Evolutionary conservation across 1,140 invertebrate genomes (phyloP).

Genomic region (Drosophila paulistorum): DNA sequence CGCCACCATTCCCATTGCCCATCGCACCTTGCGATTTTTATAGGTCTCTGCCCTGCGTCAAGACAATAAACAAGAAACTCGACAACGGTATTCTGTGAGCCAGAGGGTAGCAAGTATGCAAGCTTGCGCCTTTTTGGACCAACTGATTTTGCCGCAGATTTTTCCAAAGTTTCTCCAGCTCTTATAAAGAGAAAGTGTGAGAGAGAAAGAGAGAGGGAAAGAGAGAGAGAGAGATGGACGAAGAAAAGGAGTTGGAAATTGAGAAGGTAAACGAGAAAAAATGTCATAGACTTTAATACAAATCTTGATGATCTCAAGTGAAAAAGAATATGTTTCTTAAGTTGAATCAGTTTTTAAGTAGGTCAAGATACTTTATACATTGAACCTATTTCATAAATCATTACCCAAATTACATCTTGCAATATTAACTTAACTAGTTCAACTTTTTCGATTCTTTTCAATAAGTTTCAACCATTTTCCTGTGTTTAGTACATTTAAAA

Average conservation of each 20-base stretch:
- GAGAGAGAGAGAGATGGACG: background rate
- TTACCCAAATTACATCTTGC: too few species aligned
- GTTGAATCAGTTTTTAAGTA: too few species aligned
- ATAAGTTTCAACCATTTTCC: too few species aligned
- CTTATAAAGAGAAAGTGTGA: background rate
- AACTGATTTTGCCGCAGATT: slow-evolving; percentile 20
- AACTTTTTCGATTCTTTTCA: too few species aligned
- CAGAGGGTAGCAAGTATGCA: background rate
- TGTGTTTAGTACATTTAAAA: too few species aligned
- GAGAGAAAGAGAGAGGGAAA: background rate
- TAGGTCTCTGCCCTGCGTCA: slow-evolving; percentile 52
- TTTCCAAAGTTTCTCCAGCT: background rate
- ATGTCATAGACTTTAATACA: background rate
- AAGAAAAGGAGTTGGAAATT: background rate
- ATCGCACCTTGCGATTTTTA: slow-evolving; percentile 76
- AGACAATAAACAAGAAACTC: slow-evolving; percentile 71
- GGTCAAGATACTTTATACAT: too few species aligned
- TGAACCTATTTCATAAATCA: too few species aligned
- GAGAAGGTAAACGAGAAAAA: background rate
- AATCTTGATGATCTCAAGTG: too few species aligned
- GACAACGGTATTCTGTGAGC: slow-evolving; percentile 4
- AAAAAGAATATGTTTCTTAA: too few species aligned
- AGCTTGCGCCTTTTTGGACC: slow-evolving; percentile 68
- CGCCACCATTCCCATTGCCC: slow-evolving; percentile 41
- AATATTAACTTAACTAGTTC: too few species aligned